A percentile compares a stretch with the other conserved stretches of the same genome.
phyloP scores from a whole-genome alignment of 2,888 invertebrate genomes.

The Kryphioiulus occultus region DNA sequence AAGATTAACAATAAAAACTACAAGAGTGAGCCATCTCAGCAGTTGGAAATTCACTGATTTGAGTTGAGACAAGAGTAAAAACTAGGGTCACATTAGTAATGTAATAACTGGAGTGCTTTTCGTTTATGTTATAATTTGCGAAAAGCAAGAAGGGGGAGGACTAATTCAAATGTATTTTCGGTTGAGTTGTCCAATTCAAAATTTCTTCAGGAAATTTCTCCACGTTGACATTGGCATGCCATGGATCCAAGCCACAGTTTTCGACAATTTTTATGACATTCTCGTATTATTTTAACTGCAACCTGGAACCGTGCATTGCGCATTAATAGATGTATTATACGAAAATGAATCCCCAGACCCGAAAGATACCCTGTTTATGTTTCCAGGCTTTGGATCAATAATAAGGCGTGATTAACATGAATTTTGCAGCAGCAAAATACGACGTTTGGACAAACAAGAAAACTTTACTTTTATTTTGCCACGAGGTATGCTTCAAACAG shows the following conservation, averaged over 20 bases:
- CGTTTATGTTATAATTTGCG: neutral
- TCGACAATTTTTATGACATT: neutral
- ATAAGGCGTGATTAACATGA: neutral
- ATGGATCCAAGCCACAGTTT: no score
- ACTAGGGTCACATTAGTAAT: neutral
- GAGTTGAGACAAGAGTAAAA: no score
- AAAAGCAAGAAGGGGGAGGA: neutral
- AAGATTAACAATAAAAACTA: no score
- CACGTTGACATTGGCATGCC: neutral
- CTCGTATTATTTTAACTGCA: neutral
- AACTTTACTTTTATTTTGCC: neutral
- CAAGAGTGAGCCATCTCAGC: no score
- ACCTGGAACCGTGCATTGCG: slow-evolving; percentile 26
- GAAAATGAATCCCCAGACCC: slow-evolving; percentile 7
- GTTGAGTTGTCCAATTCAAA: neutral
- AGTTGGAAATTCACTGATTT: no score
- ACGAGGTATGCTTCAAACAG: neutral
- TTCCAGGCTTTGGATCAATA: neutral
- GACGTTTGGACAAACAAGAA: neutral
- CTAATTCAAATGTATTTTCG: neutral
- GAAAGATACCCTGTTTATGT: neutral
- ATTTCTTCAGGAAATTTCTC: neutral
- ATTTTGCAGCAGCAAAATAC: neutral
- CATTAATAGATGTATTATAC: slow-evolving; percentile 31
- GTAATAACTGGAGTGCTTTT: neutral